These are phyloP conservation scores for Montipora cactus DNA, from an alignment of 64 coral and sea anemone genomes.

Conservation along the genomic window DNA sequence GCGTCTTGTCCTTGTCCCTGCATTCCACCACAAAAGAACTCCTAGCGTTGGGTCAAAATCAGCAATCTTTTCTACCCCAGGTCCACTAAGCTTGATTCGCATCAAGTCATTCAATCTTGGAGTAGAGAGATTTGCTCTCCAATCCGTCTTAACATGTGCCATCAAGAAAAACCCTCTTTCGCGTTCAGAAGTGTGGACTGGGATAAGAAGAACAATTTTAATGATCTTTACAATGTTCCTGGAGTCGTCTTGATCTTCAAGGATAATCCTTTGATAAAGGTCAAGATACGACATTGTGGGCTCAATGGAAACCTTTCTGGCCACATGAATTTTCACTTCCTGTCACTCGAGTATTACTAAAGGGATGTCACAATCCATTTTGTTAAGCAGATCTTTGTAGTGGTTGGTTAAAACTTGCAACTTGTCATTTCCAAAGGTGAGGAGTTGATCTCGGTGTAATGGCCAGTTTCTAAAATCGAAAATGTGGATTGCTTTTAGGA, in stretches of 20 bases:
- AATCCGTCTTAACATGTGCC: conserved; percentile 62
- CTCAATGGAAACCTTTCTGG: conserved; percentile 32
- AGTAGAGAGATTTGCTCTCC: conserved; percentile 40
- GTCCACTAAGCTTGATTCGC: background rate
- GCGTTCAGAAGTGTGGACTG: conserved; percentile 47
- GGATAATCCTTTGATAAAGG: conserved; percentile 30
- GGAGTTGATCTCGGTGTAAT: conserved; percentile 38
- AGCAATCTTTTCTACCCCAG: too few species aligned
- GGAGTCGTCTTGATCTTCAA: conserved; percentile 34
- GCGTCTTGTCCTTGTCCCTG: background rate
- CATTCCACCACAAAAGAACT: conserved; percentile 9
- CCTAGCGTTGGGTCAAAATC: conserved; percentile 29
- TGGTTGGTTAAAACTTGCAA: conserved; percentile 26
- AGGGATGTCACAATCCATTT: conserved; percentile 39
- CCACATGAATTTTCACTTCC: conserved; percentile 42
- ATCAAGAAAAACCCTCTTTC: conserved; percentile 48
- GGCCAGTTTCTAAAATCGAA: conserved; percentile 45
- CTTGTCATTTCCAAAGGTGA: conserved; percentile 50
- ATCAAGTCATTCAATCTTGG: background rate
- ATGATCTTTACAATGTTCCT: conserved; percentile 44
- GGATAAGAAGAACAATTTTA: conserved; percentile 56
- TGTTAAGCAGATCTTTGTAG: conserved; percentile 33
- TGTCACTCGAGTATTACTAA: conserved; percentile 19
- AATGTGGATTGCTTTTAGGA: background rate
- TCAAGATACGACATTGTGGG: conserved; percentile 43